Base-by-base conservation (phyloP, 1,140 invertebrate genomes). In the Drosophila equinoxialis region DNA sequence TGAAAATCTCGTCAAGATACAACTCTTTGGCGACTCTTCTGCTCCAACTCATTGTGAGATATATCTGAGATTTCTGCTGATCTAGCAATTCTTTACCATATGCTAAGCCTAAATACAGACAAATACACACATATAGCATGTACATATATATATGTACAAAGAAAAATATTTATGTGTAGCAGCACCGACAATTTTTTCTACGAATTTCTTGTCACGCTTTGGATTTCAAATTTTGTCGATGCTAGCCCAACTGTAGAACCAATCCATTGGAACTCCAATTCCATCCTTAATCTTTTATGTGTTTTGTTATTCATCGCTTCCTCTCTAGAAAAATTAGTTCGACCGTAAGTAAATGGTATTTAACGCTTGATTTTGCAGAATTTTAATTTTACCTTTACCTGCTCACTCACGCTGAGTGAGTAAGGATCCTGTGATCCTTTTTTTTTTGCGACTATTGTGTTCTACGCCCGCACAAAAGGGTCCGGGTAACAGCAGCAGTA, bases 161-260 rank as follows among this genome's bases (percentile, higher is more conserved):
- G 6, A 30, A 30, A 30, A 30, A 30, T 30, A 30, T 30, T 30
- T 42, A 42, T n/a, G 11, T 42, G n/a, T 42, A 42, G 17, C 45
- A 23, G 45, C 45, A 51, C 45, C 14, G 35, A 42, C 71, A 59
- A 60, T 76, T 74, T 77, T 71, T 87, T 87, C 83, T 74, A 77
- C 77, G 83, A 87, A 87, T 83, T 87, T 51, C 45, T 51, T 89
- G 80, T 87, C 84, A 87, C 80, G 84, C 83, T 89, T 86, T 87
- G 63, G 76, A 87, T 87, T 87, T 89, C 83, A 87, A 77, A 87
- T 65, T 87, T 77, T 89, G 83, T 89, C 78, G 83, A 89, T 86
- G 83, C 77, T 89, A 80, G 84, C 73, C 42, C 79, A 87, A 86
- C 83, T 81, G 78, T 71, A 11, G 17, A 17, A 85, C 60, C 74